phyloP scores from a whole-genome alignment of 2,113 vertebrate genomes.

The Etheostoma spectabile region DNA sequence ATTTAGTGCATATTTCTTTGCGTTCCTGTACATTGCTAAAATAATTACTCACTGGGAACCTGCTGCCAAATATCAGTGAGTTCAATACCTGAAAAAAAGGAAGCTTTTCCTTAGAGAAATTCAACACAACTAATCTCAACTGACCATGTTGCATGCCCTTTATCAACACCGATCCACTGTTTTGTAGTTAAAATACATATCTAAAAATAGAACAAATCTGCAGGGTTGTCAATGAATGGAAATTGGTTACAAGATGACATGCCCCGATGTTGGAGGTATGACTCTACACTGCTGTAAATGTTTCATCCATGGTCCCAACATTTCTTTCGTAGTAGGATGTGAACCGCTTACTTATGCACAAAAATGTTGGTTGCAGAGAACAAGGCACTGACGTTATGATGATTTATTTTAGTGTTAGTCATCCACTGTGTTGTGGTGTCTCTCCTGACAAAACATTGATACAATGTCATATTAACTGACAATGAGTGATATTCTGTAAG shows the following conservation, averaged over 20 bases:
- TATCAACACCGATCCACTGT: constrained; percentile 15
- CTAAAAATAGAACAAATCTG: constrained; percentile 39
- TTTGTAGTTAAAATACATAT: constrained; percentile 3
- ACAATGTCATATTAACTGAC: neutral
- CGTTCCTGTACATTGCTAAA: neutral
- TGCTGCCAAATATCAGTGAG: constrained; percentile 30
- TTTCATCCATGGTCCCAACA: neutral
- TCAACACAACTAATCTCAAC: constrained; percentile 32
- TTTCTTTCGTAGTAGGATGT: neutral
- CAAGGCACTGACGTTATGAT: neutral
- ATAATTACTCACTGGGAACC: constrained; percentile 12
- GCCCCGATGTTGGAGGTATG: constrained; percentile 18
- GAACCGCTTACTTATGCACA: constrained; percentile 7
- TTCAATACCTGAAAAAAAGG: constrained; percentile 32
- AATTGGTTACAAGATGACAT: constrained; percentile 37
- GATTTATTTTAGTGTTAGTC: neutral
- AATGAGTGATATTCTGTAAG: constrained; percentile 2
- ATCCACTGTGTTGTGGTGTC: neutral
- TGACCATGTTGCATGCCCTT: constrained; percentile 13
- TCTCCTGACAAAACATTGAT: neutral
- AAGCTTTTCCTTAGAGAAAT: constrained; percentile 21
- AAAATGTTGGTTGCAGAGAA: neutral
- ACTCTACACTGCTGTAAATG: constrained; percentile 18
- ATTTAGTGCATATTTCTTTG: constrained; percentile 28
- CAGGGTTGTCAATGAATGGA: constrained; percentile 24